phyloP scores from a whole-genome alignment of 2,888 invertebrate species.

The Vesta saturnalis region DNA sequence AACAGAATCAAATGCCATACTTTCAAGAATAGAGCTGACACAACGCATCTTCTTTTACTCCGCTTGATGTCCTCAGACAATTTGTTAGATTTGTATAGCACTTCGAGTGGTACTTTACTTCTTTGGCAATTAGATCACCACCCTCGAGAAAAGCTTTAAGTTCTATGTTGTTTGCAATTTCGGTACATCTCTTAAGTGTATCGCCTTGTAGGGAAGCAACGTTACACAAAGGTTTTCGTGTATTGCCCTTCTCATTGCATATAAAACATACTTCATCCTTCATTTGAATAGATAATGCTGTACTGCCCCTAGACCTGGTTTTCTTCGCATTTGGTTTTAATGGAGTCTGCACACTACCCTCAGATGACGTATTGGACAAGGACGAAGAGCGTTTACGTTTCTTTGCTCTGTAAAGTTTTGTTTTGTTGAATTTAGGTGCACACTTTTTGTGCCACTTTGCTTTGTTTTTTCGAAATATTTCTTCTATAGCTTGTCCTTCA shows the following conservation, averaged over 20 bases:
- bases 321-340: background rate
- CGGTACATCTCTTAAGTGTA: slow-evolving; percentile 12
- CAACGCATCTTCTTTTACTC: slow-evolving; percentile 8
- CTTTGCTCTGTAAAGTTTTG: slow-evolving; percentile 11
- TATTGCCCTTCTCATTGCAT: slow-evolving; percentile 18
- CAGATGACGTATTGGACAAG: no score
- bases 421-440: slow-evolving; percentile 7
- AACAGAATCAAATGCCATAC: slow-evolving; percentile 16
- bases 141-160: slow-evolving; percentile 12
- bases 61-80: background rate
- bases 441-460: no score
- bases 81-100: no score
- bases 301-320: slow-evolving; percentile 3
- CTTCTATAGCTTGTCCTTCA: no score
- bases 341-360: no score
- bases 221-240: slow-evolving; percentile 20
- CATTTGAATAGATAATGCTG: slow-evolving; percentile 11
- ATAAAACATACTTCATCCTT: slow-evolving; percentile 16
- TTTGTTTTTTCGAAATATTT: slow-evolving; percentile 8
- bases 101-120: slow-evolving; percentile 12
- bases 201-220: slow-evolving; percentile 17
- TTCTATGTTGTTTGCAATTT: slow-evolving; percentile 10
- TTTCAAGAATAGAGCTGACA: no score
- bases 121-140: slow-evolving; percentile 18
- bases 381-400: slow-evolving; percentile 12